Conservation (phyloP, 1,140 invertebrate species). For the Ceratitis capitata region DNA sequence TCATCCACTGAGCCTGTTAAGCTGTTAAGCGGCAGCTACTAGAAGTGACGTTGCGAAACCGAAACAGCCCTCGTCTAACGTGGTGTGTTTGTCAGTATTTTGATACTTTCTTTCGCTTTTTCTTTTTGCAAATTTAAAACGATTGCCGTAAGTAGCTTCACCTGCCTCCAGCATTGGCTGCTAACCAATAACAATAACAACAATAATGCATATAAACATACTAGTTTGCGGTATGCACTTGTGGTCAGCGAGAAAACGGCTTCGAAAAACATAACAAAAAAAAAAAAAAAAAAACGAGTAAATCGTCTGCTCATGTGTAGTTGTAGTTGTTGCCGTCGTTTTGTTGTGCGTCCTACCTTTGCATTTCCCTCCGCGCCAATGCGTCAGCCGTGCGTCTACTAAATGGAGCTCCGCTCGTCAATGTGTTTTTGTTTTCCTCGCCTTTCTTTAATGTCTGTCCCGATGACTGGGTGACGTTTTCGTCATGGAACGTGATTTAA, state of each 20-base stretch:
- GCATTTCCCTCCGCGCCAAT: background rate
- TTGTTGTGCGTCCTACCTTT: background rate
- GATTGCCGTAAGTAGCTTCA: background rate
- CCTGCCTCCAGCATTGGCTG: background rate
- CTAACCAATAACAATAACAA: background rate
- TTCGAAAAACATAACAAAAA: too few relatives aligned
- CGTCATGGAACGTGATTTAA: constrained; percentile 26
- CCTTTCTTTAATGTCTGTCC: background rate
- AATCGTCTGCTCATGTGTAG: background rate
- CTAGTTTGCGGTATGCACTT: background rate
- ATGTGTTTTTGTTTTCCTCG: background rate
- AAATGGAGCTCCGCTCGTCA: too few relatives aligned
- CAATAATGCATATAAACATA: background rate
- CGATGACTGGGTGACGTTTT: background rate
- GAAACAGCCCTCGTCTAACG: background rate
- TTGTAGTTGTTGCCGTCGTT: background rate
- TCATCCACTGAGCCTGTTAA: background rate
- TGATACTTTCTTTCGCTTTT: too few relatives aligned
- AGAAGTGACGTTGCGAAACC: background rate
- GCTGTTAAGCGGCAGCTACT: background rate
- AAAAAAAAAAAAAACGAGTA: too few relatives aligned
- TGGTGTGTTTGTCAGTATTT: background rate
- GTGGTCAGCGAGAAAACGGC: background rate
- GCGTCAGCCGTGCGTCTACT: background rate
- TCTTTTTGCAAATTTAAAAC: background rate